Conservation (phyloP, 2,113 vertebrate species). For the Arizona elegans region DNA sequence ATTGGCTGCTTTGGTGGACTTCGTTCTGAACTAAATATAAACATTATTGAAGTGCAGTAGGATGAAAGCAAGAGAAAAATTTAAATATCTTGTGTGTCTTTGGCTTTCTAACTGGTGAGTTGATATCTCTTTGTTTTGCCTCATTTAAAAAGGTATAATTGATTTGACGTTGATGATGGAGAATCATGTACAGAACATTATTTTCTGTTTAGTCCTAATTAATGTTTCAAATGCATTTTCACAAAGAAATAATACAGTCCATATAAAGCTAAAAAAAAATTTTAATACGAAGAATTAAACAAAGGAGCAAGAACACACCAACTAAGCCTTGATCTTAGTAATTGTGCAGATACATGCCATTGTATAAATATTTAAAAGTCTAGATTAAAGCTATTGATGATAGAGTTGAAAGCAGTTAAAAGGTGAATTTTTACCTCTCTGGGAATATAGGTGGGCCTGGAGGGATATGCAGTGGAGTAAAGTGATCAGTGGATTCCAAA, state of each 20-base stretch:
- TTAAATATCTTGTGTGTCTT: slow-evolving; percentile 52
- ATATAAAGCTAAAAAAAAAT: neutral
- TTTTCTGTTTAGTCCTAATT: slow-evolving; percentile 4
- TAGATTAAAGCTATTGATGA: neutral
- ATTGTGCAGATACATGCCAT: neutral
- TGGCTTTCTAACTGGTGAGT: slow-evolving; percentile 22
- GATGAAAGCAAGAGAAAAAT: slow-evolving; percentile 15
- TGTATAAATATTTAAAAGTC: neutral
- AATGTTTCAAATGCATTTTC: slow-evolving; percentile 18
- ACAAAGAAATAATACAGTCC: neutral
- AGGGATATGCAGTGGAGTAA: slow-evolving; percentile 48
- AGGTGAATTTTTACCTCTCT: slow-evolving; percentile 56
- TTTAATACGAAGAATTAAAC: neutral
- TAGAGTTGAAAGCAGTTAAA: neutral
- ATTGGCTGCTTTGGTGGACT: neutral
- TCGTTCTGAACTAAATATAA: neutral
- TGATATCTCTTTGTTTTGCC: slow-evolving; percentile 41
- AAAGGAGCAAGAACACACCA: neutral
- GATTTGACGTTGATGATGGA: neutral
- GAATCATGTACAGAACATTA: neutral
- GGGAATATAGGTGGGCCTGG: slow-evolving; percentile 42
- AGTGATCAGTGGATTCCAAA: slow-evolving; percentile 41
- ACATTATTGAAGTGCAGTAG: slow-evolving; percentile 32
- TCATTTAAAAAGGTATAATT: slow-evolving; percentile 11
- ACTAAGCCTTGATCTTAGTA: neutral